Evolutionary conservation across 2,888 invertebrate species (phyloP).

Genomic region (Ormyrus nitidulus): DNA sequence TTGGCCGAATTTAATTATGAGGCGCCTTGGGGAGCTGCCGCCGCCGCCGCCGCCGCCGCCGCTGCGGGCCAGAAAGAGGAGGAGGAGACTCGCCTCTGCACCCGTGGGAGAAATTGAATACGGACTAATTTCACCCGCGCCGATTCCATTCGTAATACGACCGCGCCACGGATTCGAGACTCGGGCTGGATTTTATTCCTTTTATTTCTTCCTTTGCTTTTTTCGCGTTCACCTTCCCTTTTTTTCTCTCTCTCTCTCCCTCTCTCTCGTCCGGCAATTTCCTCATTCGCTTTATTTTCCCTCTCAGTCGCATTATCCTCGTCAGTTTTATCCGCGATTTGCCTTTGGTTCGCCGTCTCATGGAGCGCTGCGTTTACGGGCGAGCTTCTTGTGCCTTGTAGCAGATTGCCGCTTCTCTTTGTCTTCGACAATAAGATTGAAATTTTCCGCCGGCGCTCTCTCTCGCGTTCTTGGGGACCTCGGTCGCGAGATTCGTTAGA

Average conservation of each 20-base stretch:
- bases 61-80: slow-evolving; percentile 53
- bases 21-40: slow-evolving; percentile 71
- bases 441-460: neutral
- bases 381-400: neutral
- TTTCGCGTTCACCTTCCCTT: neutral
- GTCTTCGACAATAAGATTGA: neutral
- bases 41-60: slow-evolving; percentile 54
- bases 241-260: slow-evolving; percentile 18
- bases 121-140: slow-evolving; percentile 73
- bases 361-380: neutral
- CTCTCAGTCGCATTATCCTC: slow-evolving; percentile 13
- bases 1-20: slow-evolving; percentile 76
- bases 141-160: slow-evolving; percentile 65
- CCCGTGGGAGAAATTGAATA: slow-evolving; percentile 74
- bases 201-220: slow-evolving; percentile 13
- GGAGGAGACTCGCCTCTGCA: slow-evolving; percentile 52
- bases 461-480: no score
- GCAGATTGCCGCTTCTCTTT: neutral
- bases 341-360: neutral
- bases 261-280: slow-evolving; percentile 58
- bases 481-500: no score
- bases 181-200: slow-evolving; percentile 18
- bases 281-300: slow-evolving; percentile 42
- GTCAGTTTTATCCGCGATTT: slow-evolving; percentile 14
- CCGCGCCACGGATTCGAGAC: slow-evolving; percentile 53